phyloP scores from a whole-genome alignment of 2,888 invertebrate genomes.

The Fragum sueziense region DNA sequence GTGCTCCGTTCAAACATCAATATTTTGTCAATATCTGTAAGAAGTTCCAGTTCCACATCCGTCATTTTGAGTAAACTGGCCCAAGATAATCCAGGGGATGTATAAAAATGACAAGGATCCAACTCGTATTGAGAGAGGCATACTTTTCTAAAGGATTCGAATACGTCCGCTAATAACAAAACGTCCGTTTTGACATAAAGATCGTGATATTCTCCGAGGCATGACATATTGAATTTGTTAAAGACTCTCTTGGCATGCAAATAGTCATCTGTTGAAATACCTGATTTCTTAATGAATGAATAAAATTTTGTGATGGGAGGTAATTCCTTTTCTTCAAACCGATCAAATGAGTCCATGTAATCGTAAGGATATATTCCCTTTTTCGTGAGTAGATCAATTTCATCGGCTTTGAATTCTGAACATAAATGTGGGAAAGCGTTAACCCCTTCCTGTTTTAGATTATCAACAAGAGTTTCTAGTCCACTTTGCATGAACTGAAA shows the following conservation, averaged over 20 bases:
- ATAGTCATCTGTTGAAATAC: constrained; percentile 38
- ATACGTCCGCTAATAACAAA: constrained; percentile 34
- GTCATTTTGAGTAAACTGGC: constrained; percentile 45
- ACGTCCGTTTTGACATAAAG: constrained; percentile 27
- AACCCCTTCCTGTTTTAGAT: constrained; percentile 37
- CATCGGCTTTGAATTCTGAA: constrained; percentile 26
- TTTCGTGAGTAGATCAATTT: constrained; percentile 29
- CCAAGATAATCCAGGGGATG: constrained; percentile 44
- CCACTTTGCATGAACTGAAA: constrained; percentile 40
- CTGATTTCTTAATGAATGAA: constrained; percentile 29
- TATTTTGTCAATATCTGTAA: constrained; percentile 43
- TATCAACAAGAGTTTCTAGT: constrained; percentile 34
- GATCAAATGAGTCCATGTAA: constrained; percentile 44
- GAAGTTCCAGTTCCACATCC: constrained; percentile 34
- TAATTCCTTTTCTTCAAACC: constrained; percentile 36
- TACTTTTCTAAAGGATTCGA: constrained; percentile 36
- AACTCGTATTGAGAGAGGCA: constrained; percentile 37
- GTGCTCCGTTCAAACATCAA: constrained; percentile 34
- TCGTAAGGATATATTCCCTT: constrained; percentile 54
- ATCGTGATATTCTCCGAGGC: constrained; percentile 36
- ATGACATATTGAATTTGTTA: constrained; percentile 16
- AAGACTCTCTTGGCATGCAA: constrained; percentile 27
- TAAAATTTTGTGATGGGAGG: constrained; percentile 41
- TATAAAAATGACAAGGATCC: constrained; percentile 45
- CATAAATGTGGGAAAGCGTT: constrained; percentile 28